phyloP scores from a whole-genome alignment of 2,113 vertebrate genomes.

The Scomber japonicus region DNA sequence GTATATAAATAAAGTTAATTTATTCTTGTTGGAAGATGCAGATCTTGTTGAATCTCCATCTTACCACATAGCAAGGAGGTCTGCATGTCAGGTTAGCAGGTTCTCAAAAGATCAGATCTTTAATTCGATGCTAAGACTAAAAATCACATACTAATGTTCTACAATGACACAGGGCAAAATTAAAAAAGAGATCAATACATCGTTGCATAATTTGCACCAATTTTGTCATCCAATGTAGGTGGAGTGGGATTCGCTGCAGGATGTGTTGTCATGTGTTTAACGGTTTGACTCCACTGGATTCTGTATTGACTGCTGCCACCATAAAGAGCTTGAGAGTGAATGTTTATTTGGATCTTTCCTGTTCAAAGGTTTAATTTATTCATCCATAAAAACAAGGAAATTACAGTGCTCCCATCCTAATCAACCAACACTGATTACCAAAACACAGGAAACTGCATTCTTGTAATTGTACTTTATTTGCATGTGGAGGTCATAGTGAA shows the following conservation, averaged over 20 bases:
- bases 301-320: not conserved
- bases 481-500: slow-evolving; percentile 1
- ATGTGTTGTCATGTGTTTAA: slow-evolving; percentile 38
- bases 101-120: not conserved
- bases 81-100: not conserved
- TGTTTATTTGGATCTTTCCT: slow-evolving; percentile 2
- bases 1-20: too few relatives aligned
- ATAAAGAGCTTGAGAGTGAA: slow-evolving; percentile 20
- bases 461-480: not conserved
- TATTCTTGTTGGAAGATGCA: slow-evolving; percentile 10
- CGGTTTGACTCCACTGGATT: slow-evolving; percentile 25
- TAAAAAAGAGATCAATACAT: slow-evolving; percentile 19
- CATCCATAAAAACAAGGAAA: too few relatives aligned
- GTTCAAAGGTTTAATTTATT: not conserved
- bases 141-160: slow-evolving; percentile 6
- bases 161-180: not conserved
- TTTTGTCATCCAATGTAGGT: slow-evolving; percentile 53
- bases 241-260: slow-evolving; percentile 46
- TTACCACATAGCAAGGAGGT: not conserved
- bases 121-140: not conserved
- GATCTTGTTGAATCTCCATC: slow-evolving; percentile 14
- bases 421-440: too few relatives aligned
- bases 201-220: slow-evolving; percentile 58
- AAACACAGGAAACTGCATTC: too few relatives aligned
- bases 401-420: too few relatives aligned